Percentiles rank a stretch among this genome's conserved stretches.
Conservation (phyloP, 2,888 invertebrate genomes). For the Lasius platythorax region DNA sequence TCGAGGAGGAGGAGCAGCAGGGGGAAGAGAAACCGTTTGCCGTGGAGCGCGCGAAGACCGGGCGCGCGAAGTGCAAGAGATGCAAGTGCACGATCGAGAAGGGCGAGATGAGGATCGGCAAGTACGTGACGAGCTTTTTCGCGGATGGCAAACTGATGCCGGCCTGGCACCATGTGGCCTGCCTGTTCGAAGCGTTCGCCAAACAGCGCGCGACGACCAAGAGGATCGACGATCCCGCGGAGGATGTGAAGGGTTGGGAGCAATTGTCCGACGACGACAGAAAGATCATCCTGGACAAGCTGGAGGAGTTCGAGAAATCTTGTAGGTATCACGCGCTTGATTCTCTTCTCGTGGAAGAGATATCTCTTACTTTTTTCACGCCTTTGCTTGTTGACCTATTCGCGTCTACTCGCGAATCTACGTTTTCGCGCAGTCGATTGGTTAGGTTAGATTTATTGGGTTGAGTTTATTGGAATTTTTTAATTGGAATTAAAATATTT, state of each 20-base stretch:
- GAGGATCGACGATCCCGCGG: constrained; percentile 91
- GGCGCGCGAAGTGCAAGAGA: constrained; percentile 94
- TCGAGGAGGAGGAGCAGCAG: constrained; percentile 72
- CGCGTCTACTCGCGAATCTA: not conserved
- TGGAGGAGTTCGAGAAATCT: constrained; percentile 88
- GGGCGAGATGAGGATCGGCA: constrained; percentile 92
- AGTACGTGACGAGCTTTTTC: constrained; percentile 93
- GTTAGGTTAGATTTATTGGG: no score
- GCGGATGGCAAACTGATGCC: constrained; percentile 91
- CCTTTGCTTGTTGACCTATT: not conserved
- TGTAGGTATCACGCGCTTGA: constrained; percentile 66
- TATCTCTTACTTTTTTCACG: not conserved
- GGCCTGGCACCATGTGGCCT: constrained; percentile 93
- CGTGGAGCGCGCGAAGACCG: constrained; percentile 93
- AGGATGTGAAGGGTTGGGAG: constrained; percentile 93
- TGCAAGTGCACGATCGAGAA: constrained; percentile 93
- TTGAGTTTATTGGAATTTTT: no score
- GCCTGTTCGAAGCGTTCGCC: constrained; percentile 92
- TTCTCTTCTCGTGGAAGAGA: not conserved
- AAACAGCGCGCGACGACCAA: constrained; percentile 94
- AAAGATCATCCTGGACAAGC: constrained; percentile 88
- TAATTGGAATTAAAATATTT: not conserved
- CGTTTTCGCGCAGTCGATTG: not conserved
- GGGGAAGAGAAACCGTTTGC: constrained; percentile 88
- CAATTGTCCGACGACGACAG: constrained; percentile 90